phyloP scores from a whole-genome alignment of 2,888 invertebrate species.

The Euphydryas editha region DNA sequence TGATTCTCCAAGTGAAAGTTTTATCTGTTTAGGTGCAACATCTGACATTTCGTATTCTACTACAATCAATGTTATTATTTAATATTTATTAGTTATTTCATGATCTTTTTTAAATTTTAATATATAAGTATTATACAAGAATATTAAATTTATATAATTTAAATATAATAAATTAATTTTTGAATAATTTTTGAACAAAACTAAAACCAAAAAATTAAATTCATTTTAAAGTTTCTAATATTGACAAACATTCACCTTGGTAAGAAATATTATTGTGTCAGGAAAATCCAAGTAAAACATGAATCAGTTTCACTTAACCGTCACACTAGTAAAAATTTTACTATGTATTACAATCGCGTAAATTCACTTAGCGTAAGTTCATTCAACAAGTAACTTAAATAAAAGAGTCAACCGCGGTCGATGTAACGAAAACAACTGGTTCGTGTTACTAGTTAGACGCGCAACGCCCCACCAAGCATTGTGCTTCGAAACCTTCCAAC shows the following conservation, averaged over 20 bases:
- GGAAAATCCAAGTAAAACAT: constrained; percentile 8
- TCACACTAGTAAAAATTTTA: constrained; percentile 57
- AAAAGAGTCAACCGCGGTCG: constrained; percentile 53
- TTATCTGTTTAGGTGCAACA: constrained; percentile 39
- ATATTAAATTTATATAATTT: no score
- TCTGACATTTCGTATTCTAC: not conserved
- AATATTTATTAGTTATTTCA: not conserved
- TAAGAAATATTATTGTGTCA: constrained; percentile 6
- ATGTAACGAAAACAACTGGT: constrained; percentile 65
- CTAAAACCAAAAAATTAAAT: not conserved
- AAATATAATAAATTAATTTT: constrained; percentile 33
- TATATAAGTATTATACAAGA: not conserved
- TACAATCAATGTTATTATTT: not conserved
- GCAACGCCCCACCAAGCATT: constrained; percentile 60
- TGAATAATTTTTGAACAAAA: not conserved
- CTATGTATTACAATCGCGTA: constrained; percentile 43
- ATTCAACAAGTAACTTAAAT: constrained; percentile 50
- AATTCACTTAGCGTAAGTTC: constrained; percentile 47
- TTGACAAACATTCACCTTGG: constrained; percentile 10
- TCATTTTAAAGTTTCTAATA: not conserved
- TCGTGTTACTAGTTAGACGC: constrained; percentile 51
- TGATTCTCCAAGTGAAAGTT: constrained; percentile 68
- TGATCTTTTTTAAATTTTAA: not conserved
- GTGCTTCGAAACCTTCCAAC: constrained; percentile 30
- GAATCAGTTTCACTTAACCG: constrained; percentile 67